Evolutionary conservation across 2,113 vertebrate species (phyloP).

Genomic region (Pomatostomus ruficeps): DNA sequence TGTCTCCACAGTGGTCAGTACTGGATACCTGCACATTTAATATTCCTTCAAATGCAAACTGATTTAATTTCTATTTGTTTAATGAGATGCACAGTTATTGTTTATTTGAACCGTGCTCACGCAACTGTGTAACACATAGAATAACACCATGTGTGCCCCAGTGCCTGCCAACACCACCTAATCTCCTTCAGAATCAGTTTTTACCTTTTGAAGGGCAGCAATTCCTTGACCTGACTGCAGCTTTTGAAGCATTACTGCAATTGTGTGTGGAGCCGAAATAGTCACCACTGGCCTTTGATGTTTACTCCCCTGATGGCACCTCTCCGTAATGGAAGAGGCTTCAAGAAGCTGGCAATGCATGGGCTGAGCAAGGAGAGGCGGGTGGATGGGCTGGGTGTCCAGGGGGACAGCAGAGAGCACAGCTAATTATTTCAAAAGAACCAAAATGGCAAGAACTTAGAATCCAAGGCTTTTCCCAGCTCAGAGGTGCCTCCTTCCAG

Average conservation of each 20-base stretch:
- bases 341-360: neutral
- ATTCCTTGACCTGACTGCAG: neutral
- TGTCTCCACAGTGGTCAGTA: neutral
- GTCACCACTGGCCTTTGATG: neutral
- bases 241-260: neutral
- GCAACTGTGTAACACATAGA: neutral
- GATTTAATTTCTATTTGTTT: neutral
- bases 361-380: neutral
- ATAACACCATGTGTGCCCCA: neutral
- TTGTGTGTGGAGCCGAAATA: neutral
- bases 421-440: neutral
- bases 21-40: neutral
- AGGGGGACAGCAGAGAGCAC: rapidly evolving
- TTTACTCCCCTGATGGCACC: neutral
- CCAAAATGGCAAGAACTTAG: neutral
- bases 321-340: neutral
- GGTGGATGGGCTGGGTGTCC: neutral
- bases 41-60: neutral
- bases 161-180: neutral
- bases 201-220: neutral
- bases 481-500: neutral
- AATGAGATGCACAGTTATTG: neutral
- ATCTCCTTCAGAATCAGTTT: neutral
- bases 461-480: neutral
- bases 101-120: neutral